phyloP scores from a whole-genome alignment of 1,140 invertebrate genomes.

The Drosophila sproati region DNA sequence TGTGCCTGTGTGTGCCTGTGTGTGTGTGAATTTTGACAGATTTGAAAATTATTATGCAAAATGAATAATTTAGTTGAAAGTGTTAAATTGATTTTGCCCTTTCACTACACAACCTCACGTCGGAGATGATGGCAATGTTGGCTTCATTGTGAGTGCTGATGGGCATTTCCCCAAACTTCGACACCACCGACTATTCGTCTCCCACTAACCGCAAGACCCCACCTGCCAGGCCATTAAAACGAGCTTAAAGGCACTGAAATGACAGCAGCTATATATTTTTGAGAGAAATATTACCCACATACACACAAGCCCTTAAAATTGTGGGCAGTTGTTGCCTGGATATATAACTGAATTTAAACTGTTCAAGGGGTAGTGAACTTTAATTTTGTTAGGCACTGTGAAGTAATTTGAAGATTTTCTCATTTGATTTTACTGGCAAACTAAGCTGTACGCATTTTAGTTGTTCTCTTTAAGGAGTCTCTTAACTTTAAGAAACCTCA shows the following conservation, averaged over 20 bases:
- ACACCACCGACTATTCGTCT: neutral
- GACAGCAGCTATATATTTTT: slow-evolving; percentile 26
- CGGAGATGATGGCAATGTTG: slow-evolving; percentile 69
- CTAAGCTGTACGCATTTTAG: neutral
- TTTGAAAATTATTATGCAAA: slow-evolving; percentile 83
- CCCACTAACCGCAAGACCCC: neutral
- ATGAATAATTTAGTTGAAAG: slow-evolving; percentile 83
- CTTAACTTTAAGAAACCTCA: neutral
- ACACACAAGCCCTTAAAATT: neutral
- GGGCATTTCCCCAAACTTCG: slow-evolving; percentile 32
- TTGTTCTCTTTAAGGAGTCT: neutral
- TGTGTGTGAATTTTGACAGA: slow-evolving; percentile 73
- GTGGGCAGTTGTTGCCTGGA: slow-evolving; percentile 2
- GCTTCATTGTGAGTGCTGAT: slow-evolving; percentile 45
- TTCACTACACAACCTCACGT: slow-evolving; percentile 59
- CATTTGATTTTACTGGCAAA: slow-evolving; percentile 13
- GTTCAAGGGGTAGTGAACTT: neutral
- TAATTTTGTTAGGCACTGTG: slow-evolving; percentile 15
- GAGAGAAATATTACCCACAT: slow-evolving; percentile 24
- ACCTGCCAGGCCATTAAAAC: slow-evolving; percentile 49
- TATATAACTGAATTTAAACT: slow-evolving; percentile 8
- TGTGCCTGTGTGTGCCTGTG: slow-evolving; percentile 16
- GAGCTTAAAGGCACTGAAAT: slow-evolving; percentile 35
- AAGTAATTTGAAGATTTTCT: neutral
- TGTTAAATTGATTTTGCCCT: slow-evolving; percentile 83